Evolutionary conservation across 2,797 vertebrate genomes (phyloP), one percentile per base, ranked within the genome.

Genomic region (Propithecus perrieri): DNA sequence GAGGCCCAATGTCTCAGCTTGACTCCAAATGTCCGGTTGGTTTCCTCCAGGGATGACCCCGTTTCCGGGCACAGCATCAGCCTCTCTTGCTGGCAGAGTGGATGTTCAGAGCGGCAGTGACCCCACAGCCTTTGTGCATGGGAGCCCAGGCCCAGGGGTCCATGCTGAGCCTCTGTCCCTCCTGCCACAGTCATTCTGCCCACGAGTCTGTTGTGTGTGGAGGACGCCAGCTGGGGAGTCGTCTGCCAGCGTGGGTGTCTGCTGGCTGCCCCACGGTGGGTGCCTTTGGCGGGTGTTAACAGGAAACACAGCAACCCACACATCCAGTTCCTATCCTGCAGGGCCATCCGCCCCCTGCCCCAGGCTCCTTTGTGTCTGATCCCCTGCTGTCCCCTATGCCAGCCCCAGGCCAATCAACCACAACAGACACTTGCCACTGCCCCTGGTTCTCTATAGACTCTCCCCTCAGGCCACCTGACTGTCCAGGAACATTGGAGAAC

Each of bases 151-250:
- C 2, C 53, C 20, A 4, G 11, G 5, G 75, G 30, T 57, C 48
- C 50, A 1, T 0, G 9, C 30, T 12, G 22, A 80, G 50, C 63
- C 50, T 7, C 65, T 4, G 5, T 2, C 1, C 53, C 10, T 63
- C 22, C 43, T 4, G 12, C 0, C 6, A 1, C 1, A 1, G 38
- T 15, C 7, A 2, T 8, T 43, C 9, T 22, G 9, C n/a, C 35
- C 88, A 26, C 6, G 1, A 38, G 43, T 20, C 24, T 53, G 14
- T 14, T 18, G 35, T 4, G 14, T 9, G 2, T 0, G 55, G 5
- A 17, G 4, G 26, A 7, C 0, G 24, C 38, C 15, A 6, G 4
- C 3, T 2, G 30, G 5, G 2, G 18, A 33, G 28, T 18, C 1
- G 1, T 57, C 38, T 14, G 15, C 33, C 24, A 2, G 2, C 7